These are phyloP conservation scores for Drosophila sproati DNA, from an alignment of 1,140 invertebrate genomes.

Conservation along the genomic window DNA sequence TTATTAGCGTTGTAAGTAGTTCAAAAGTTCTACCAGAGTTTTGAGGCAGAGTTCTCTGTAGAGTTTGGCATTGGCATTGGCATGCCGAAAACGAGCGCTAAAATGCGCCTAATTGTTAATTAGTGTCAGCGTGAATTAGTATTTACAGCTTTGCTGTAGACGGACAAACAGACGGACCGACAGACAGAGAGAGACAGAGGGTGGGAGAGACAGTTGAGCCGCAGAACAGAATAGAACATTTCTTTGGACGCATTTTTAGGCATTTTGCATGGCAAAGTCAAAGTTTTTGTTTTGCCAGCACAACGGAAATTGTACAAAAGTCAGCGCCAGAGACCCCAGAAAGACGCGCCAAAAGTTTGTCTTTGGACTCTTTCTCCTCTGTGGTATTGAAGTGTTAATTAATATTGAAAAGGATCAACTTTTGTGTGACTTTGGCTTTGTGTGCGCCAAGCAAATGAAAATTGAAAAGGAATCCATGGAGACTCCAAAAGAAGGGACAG, in stretches of 20 bases:
- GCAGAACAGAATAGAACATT: constrained; percentile 32
- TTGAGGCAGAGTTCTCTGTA: constrained; percentile 13
- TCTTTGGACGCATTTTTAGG: constrained; percentile 73
- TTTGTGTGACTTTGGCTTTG: constrained; percentile 69
- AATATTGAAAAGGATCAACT: constrained; percentile 84
- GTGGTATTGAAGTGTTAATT: constrained; percentile 84
- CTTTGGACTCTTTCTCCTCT: constrained; percentile 47
- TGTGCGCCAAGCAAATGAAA: constrained; percentile 56
- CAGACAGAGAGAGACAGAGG: background rate
- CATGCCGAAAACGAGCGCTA: constrained; percentile 59
- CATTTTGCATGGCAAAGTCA: constrained; percentile 49
- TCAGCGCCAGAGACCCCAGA: constrained; percentile 50
- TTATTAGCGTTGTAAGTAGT: constrained; percentile 81
- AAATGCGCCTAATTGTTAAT: constrained; percentile 83
- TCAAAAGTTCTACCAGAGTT: constrained; percentile 65
- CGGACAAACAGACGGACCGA: constrained; percentile 9
- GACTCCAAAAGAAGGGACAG: constrained; percentile 1
- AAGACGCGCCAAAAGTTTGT: constrained; percentile 67
- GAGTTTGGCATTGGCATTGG: constrained; percentile 30
- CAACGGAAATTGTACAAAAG: constrained; percentile 71
- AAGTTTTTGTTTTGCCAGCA: constrained; percentile 63
- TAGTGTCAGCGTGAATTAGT: constrained; percentile 79
- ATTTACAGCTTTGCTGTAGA: constrained; percentile 50
- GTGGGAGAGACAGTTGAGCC: constrained; percentile 1
- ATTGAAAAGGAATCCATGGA: constrained; percentile 57